Conservation (phyloP, 2,113 vertebrate genomes). For the Nesospiza acunhae region DNA sequence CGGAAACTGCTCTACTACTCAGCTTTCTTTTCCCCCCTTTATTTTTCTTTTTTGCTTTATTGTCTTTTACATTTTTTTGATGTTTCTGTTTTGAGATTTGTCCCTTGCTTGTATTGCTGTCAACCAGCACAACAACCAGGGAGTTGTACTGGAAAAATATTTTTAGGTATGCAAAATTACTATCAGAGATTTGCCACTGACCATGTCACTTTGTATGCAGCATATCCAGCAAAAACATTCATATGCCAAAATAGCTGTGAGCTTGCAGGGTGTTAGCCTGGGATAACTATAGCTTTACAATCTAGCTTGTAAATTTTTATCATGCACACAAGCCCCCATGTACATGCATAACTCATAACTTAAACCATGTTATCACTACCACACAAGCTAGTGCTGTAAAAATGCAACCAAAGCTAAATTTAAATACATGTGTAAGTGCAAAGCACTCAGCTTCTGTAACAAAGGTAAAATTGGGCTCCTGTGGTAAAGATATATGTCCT, state of each 20-base stretch:
- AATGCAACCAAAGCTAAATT: conserved; percentile 55
- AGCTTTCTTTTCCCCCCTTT: rapidly evolving
- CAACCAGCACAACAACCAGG: background rate
- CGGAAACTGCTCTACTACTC: background rate
- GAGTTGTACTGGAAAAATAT: background rate
- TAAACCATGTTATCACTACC: background rate
- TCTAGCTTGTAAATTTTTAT: background rate
- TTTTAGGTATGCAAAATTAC: background rate
- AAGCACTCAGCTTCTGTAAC: conserved; percentile 25
- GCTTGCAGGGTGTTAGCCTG: background rate
- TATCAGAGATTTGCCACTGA: background rate
- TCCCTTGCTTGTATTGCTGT: background rate
- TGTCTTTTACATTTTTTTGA: background rate
- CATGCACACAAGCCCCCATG: background rate
- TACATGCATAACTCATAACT: background rate
- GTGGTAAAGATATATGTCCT: conserved; percentile 2
- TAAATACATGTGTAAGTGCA: conserved; percentile 8
- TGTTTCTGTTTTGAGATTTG: background rate
- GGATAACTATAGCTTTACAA: background rate
- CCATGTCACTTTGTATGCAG: background rate
- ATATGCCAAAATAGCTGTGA: background rate
- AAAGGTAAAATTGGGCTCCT: conserved; percentile 29
- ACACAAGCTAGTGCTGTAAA: background rate
- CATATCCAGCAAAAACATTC: background rate
- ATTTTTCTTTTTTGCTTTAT: too few relatives aligned